Conservation (phyloP, 2,797 vertebrate genomes). For the Sebastolobus alascanus region DNA sequence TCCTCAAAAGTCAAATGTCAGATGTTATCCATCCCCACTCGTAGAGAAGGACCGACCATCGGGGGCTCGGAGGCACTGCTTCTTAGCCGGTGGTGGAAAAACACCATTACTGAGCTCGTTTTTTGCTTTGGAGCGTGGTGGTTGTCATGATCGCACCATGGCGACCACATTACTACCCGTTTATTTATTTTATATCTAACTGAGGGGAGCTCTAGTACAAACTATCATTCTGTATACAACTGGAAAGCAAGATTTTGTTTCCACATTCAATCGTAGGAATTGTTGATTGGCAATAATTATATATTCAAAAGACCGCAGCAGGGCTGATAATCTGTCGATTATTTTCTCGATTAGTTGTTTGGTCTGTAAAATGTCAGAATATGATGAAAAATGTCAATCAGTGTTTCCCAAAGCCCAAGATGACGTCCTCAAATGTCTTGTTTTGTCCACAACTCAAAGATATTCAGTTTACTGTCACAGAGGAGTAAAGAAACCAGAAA, state of each 20-base stretch:
- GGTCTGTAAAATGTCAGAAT: too few relatives aligned
- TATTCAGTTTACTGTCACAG: too few relatives aligned
- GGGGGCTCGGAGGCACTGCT: conserved; percentile 61
- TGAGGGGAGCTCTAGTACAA: not conserved
- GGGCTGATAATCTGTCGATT: too few relatives aligned
- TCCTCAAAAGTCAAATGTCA: conserved; percentile 86
- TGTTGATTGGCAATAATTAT: not conserved
- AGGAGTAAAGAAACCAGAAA: too few relatives aligned
- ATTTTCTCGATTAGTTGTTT: too few relatives aligned
- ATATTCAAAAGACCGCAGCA: not conserved
- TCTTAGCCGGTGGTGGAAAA: conserved; percentile 63
- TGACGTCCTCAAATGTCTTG: too few relatives aligned
- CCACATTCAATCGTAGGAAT: not conserved
- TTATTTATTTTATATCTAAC: conserved; percentile 32
- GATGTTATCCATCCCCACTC: conserved; percentile 77
- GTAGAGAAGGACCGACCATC: conserved; percentile 59
- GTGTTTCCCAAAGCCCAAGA: too few relatives aligned
- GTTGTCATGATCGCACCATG: conserved; percentile 45
- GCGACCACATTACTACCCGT: conserved; percentile 37
- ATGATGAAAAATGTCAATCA: too few relatives aligned
- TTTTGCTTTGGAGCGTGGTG: conserved; percentile 27
- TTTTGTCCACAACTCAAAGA: too few relatives aligned
- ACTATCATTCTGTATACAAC: not conserved
- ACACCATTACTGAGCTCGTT: conserved; percentile 63
- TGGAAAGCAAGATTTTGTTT: not conserved